Conservation (phyloP, 1,140 invertebrate species). For the Zophobas atratus region DNA sequence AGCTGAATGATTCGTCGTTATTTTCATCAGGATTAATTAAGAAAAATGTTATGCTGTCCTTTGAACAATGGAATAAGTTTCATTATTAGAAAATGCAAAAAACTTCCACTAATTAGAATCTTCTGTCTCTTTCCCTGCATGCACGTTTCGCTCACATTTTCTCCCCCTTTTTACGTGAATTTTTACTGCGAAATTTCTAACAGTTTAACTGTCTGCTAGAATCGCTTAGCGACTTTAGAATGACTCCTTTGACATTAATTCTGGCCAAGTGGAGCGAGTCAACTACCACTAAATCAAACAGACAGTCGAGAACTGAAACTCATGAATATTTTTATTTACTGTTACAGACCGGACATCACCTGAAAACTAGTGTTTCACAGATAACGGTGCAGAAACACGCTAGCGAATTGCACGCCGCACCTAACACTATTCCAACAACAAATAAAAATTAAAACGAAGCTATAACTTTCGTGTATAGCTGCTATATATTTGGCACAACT, state of each 20-base stretch:
- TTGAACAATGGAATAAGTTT: no score
- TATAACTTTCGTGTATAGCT: slow-evolving; percentile 1
- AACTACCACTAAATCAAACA: slow-evolving; percentile 22
- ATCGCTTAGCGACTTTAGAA: background rate
- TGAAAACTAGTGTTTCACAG: slow-evolving; percentile 17
- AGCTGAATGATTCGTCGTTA: background rate
- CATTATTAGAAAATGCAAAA: no score
- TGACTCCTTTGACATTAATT: background rate
- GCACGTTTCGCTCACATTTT: no score
- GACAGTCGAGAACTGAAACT: slow-evolving; percentile 4
- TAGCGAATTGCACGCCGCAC: slow-evolving; percentile 5
- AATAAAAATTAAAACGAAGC: slow-evolving; percentile 15
- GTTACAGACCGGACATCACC: slow-evolving; percentile 25
- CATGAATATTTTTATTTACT: slow-evolving; percentile 42
- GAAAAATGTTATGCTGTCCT: no score
- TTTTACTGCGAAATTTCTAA: no score
- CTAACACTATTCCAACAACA: background rate
- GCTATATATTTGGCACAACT: background rate
- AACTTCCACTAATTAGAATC: no score
- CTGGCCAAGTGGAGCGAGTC: background rate
- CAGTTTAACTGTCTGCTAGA: no score
- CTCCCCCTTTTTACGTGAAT: no score
- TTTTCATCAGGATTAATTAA: background rate
- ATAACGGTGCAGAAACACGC: slow-evolving; percentile 26
- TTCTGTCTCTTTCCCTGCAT: no score